A percentile compares a stretch with the other conserved stretches of the same genome.
Conservation (phyloP, 1,140 invertebrate genomes). For the Drosophila ananassae region DNA sequence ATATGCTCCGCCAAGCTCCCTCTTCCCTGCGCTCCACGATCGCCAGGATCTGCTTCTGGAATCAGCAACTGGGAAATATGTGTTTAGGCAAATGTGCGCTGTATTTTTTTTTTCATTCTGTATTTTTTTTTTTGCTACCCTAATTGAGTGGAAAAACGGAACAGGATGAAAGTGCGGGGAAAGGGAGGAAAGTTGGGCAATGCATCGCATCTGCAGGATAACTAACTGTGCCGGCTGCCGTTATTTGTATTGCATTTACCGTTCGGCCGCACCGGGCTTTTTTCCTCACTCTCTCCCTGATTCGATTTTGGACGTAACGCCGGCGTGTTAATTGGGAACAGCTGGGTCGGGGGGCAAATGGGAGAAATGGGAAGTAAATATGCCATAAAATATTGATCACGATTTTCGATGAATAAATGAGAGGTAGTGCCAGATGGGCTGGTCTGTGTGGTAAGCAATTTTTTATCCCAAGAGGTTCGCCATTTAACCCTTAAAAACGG, state of each 20-base stretch:
- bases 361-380: conserved; percentile 26
- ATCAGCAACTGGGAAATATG: conserved; percentile 4
- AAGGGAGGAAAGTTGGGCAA: conserved; percentile 13
- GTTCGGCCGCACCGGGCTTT: conserved; percentile 63
- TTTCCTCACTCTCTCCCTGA: conserved; percentile 1
- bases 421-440: neutral
- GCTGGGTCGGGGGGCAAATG: conserved; percentile 42
- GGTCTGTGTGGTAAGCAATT: neutral
- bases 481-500: too few species aligned
- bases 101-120: conserved; percentile 22
- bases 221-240: conserved; percentile 58
- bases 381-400: conserved; percentile 26
- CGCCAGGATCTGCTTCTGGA: neutral
- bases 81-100: conserved; percentile 72
- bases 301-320: neutral
- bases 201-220: conserved; percentile 66
- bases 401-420: conserved; percentile 7
- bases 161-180: neutral
- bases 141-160: conserved; percentile 75
- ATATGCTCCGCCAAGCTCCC: conserved; percentile 61
- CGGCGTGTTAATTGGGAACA: conserved; percentile 69
- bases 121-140: conserved; percentile 73
- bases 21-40: conserved; percentile 4
- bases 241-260: conserved; percentile 77
- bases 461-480: neutral